These are phyloP conservation scores for Oxycera nigricornis DNA, from an alignment of 2,888 invertebrate species.

Conservation along the genomic window DNA sequence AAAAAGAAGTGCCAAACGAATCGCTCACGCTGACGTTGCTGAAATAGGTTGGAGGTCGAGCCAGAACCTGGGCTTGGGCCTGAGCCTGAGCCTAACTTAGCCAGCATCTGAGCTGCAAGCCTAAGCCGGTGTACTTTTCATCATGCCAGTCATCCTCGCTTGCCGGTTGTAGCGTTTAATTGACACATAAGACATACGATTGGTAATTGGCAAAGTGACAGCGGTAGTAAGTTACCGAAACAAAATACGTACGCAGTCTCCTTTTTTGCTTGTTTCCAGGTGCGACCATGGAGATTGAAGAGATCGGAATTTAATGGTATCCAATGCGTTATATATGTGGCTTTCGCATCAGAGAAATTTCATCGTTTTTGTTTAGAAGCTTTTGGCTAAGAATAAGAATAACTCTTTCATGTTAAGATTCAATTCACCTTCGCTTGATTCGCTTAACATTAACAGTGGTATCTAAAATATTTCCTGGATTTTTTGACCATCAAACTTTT, in stretches of 20 bases:
- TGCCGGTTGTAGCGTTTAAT: conserved; percentile 22
- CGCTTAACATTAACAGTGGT: too few species aligned
- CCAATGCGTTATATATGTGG: not conserved
- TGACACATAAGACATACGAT: conserved; percentile 39
- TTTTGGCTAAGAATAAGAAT: too few species aligned
- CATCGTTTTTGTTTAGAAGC: too few species aligned
- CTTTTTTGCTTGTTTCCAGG: not conserved
- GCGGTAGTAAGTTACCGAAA: conserved; percentile 37
- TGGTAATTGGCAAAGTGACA: conserved; percentile 34
- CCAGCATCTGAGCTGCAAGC: not conserved
- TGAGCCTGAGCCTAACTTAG: not conserved
- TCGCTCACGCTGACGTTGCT: not conserved
- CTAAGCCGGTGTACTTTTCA: conserved; percentile 29
- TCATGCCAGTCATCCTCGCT: conserved; percentile 35
- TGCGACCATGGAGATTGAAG: not conserved
- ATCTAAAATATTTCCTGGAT: too few species aligned
- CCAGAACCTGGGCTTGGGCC: not conserved
- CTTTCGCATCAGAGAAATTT: too few species aligned
- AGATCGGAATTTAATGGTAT: not conserved
- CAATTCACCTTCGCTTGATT: too few species aligned
- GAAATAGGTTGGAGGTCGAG: not conserved
- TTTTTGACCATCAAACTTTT: too few species aligned
- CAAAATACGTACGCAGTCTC: not conserved
- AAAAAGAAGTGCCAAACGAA: not conserved
- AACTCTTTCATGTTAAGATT: too few species aligned